Evolutionary conservation across 2,113 vertebrate genomes (phyloP), one percentile per base, ranked within the genome.

Genomic region (Blennius ocellaris): DNA sequence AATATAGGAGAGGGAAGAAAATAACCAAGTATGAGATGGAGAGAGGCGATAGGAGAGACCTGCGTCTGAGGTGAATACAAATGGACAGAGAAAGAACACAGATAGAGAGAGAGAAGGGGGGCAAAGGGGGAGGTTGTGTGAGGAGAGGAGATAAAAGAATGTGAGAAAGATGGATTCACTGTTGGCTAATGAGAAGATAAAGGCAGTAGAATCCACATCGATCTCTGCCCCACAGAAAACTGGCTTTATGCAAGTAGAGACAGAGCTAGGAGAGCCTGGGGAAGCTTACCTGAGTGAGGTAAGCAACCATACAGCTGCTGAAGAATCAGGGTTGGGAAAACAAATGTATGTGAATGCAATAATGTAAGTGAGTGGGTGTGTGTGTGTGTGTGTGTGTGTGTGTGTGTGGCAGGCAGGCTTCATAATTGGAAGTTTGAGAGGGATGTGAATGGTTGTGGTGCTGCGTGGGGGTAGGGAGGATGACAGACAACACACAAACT

Each of bases 11-110:
- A 76, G 40, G 73, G 67, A 57, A 80, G 81, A 86, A 93, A 90
- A 92, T 81, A 86, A 90, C 76, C 81, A 84, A 84, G 83, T 83
- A 88, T 74, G 85, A 90, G 87, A 84, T 87, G 70, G 85, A 89
- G 75, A 82, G 77, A 77, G 80, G 76, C 57, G 83, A 85, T 86
- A 82, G 85, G 67, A 89, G 83, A 87, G 82, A 84, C 69, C 80
- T 44, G 59, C 37, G 15, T 82, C 87, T 90, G 92, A 86, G 88
- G 90, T 84, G 91, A 91, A 93, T 92, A 91, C 87, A 91, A 92
- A 93, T 90, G 85, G 90, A 86, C 80, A 80, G 44, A 78, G 60
- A 64, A 71, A 44, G 40, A 76, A 81, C 70, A 80, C 60, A 70
- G 87, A 84, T 62, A 67, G 65, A 73, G 39, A 47, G 53, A 6